phyloP scores from a whole-genome alignment of 2,888 invertebrate genomes.

The Antheraea assamensis region DNA sequence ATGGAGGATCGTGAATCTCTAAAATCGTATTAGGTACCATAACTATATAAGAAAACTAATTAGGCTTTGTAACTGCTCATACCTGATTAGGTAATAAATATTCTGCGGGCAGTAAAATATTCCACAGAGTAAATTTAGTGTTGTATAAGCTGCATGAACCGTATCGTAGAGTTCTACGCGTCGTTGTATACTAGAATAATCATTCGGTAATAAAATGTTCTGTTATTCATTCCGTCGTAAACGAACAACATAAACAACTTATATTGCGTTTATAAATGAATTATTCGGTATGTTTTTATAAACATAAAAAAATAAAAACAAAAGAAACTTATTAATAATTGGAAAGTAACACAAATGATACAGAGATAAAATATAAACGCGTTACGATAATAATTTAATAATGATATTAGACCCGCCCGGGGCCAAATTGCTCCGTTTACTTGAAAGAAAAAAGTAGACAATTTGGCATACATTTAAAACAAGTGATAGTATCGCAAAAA shows the following conservation, averaged over 20 bases:
- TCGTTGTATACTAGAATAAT: background rate
- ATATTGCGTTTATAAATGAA: background rate
- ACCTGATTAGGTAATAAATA: slow-evolving; percentile 6
- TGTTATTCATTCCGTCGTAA: background rate
- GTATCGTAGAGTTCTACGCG: background rate
- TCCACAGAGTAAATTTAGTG: background rate
- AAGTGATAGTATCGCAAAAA: slow-evolving; percentile 66
- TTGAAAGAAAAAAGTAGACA: slow-evolving; percentile 52
- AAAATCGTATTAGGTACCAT: background rate
- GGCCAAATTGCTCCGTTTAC: slow-evolving; percentile 65
- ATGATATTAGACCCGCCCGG: slow-evolving; percentile 58
- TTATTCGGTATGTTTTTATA: slow-evolving; percentile 10
- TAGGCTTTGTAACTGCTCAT: background rate
- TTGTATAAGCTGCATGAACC: slow-evolving; percentile 8
- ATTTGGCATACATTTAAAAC: slow-evolving; percentile 67
- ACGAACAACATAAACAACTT: background rate
- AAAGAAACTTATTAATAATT: slow-evolving; percentile 40
- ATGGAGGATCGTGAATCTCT: background rate
- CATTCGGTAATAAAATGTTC: background rate
- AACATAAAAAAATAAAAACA: slow-evolving; percentile 18
- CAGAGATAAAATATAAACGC: slow-evolving; percentile 58
- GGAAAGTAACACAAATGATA: slow-evolving; percentile 61
- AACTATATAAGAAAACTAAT: background rate
- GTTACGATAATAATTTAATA: slow-evolving; percentile 71
- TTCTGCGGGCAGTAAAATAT: background rate